phyloP scores from a whole-genome alignment of 2,113 vertebrate species.

The Rissa tridactyla region DNA sequence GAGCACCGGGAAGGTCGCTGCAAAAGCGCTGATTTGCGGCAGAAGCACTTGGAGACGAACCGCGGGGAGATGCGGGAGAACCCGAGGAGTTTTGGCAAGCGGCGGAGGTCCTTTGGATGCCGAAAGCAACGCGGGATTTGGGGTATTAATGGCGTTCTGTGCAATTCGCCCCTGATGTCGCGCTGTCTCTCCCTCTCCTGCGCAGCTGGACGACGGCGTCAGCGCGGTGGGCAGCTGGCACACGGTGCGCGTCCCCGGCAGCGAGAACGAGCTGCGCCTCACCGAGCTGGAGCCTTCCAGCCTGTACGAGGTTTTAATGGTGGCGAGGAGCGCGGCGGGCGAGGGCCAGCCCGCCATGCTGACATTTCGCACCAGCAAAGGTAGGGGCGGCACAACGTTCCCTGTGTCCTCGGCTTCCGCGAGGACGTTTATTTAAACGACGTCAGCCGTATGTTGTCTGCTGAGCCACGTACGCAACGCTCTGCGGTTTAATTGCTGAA shows the following conservation, averaged over 20 bases:
- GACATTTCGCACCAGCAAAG: constrained; percentile 96
- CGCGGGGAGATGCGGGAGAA: fast-evolving
- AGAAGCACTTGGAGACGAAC: not conserved
- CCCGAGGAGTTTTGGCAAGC: not conserved
- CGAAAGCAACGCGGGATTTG: fast-evolving
- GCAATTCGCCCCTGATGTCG: fast-evolving
- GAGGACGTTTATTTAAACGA: not conserved
- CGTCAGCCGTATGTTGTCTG: not conserved
- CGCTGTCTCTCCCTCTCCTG: not conserved
- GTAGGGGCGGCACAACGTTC: constrained; percentile 64
- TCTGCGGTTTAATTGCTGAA: not conserved
- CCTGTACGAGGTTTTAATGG: constrained; percentile 97
- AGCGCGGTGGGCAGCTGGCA: constrained; percentile 83
- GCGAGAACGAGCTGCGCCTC: constrained; percentile 89
- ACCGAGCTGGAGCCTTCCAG: constrained; percentile 91
- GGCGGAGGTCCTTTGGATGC: not conserved
- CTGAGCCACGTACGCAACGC: not conserved
- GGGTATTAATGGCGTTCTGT: fast-evolving
- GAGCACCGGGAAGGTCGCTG: not conserved
- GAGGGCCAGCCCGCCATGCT: constrained; percentile 97
- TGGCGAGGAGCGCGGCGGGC: constrained; percentile 86
- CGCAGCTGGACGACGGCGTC: constrained; percentile 84
- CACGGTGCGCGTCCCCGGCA: constrained; percentile 92
- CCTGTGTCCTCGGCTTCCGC: not conserved
- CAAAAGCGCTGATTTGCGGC: not conserved